Evolutionary conservation across 2,888 invertebrate species (phyloP).

Genomic region (Drosophila macrospina): DNA sequence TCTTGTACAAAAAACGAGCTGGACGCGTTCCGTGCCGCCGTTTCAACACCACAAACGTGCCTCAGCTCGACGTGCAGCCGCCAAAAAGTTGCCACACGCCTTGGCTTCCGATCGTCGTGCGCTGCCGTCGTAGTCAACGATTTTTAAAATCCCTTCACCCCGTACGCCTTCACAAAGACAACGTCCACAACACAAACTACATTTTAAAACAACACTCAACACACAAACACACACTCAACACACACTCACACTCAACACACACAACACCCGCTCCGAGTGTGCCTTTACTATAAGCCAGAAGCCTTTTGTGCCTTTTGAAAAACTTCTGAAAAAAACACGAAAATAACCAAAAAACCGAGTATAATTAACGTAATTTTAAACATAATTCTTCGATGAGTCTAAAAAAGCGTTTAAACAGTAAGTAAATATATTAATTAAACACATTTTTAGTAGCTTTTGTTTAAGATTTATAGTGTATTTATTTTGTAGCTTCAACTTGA

Average conservation of each 20-base stretch:
- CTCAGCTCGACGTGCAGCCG: conserved; percentile 75
- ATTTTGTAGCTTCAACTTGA: not conserved
- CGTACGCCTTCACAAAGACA: conserved; percentile 47
- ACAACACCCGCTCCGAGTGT: conserved; percentile 57
- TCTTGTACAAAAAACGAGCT: conserved; percentile 69
- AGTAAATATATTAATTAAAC: conserved; percentile 47
- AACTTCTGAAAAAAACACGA: conserved; percentile 27
- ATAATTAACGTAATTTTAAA: conserved; percentile 28
- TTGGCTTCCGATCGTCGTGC: conserved; percentile 54
- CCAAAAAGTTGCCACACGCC: conserved; percentile 39
- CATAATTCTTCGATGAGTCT: conserved; percentile 40
- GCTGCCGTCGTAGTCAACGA: conserved; percentile 76
- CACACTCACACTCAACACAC: conserved; percentile 34
- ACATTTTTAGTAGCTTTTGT: too few relatives aligned
- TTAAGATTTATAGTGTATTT: too few relatives aligned
- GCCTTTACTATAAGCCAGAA: conserved; percentile 59
- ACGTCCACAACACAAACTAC: conserved; percentile 17
- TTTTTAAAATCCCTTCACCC: conserved; percentile 76
- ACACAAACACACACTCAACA: conserved; percentile 40
- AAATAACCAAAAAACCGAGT: conserved; percentile 16
- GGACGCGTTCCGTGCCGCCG: conserved; percentile 61
- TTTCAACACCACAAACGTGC: conserved; percentile 81
- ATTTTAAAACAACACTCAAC: conserved; percentile 39
- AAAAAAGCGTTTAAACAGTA: conserved; percentile 69
- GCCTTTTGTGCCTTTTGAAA: conserved; percentile 73